Percentiles rank a stretch among this genome's conserved stretches.
Evolutionary conservation across 2,888 invertebrate species (phyloP).

Genomic region (Leucophenga maculata): DNA sequence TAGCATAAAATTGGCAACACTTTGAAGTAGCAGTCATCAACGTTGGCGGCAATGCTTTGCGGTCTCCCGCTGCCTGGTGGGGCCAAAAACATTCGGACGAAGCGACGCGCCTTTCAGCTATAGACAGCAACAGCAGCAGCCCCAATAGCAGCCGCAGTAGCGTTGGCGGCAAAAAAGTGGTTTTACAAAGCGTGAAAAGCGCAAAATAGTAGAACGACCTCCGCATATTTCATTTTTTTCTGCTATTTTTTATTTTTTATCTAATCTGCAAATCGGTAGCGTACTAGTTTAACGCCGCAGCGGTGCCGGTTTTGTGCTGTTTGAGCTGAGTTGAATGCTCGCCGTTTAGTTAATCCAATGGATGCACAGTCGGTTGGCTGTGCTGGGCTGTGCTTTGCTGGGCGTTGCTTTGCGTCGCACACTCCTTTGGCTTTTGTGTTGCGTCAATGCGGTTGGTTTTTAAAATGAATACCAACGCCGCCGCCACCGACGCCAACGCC

Average conservation of each 20-base stretch:
- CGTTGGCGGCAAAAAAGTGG: slow-evolving; percentile 30
- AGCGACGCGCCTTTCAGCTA: slow-evolving; percentile 44
- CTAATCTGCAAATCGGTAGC: too few species aligned
- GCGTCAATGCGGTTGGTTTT: too few species aligned
- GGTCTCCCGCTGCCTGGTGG: too few species aligned
- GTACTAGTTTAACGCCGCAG: neutral
- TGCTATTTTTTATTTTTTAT: slow-evolving; percentile 17
- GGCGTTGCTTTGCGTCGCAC: neutral
- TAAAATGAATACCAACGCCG: neutral
- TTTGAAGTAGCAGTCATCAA: slow-evolving; percentile 8
- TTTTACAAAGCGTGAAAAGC: neutral
- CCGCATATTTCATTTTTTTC: too few species aligned
- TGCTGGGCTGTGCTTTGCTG: neutral
- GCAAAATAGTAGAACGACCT: too few species aligned
- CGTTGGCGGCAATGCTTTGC: slow-evolving; percentile 3
- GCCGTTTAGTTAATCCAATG: neutral
- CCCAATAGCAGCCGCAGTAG: slow-evolving; percentile 23
- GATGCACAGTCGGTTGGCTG: neutral
- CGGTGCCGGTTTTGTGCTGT: neutral
- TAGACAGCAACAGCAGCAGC: slow-evolving; percentile 46
- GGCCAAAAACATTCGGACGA: too few species aligned
- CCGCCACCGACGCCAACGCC: neutral
- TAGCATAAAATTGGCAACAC: slow-evolving; percentile 53
- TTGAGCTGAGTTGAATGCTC: neutral
- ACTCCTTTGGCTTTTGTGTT: too few species aligned